Conservation (phyloP, 2,888 invertebrate genomes). For the Pharmacophagus antenor region DNA sequence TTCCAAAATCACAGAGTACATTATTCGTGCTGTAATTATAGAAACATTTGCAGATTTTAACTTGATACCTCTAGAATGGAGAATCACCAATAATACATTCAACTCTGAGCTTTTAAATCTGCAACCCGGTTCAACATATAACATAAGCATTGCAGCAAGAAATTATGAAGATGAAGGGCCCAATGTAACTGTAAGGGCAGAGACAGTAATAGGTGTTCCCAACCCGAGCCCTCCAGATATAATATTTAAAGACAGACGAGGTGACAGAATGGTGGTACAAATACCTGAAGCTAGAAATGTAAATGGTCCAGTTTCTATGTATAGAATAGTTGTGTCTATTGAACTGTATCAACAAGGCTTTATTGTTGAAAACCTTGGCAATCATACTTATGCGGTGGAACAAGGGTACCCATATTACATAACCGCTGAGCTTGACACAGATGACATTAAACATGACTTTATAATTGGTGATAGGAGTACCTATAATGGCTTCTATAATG, state of each 20-base stretch:
- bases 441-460: slow-evolving; percentile 84
- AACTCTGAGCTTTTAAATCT: slow-evolving; percentile 82
- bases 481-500: slow-evolving; percentile 89
- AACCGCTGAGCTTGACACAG: slow-evolving; percentile 87
- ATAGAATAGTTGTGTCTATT: slow-evolving; percentile 87
- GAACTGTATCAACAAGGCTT: slow-evolving; percentile 83
- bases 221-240: slow-evolving; percentile 87
- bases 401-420: slow-evolving; percentile 90
- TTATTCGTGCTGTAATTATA: slow-evolving; percentile 76
- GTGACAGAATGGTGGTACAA: slow-evolving; percentile 83
- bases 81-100: slow-evolving; percentile 80
- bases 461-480: slow-evolving; percentile 87
- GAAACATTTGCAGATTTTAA: slow-evolving; percentile 80
- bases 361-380: slow-evolving; percentile 81
- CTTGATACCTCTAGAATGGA: slow-evolving; percentile 77
- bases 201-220: slow-evolving; percentile 86
- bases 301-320: slow-evolving; percentile 88
- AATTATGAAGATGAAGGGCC: slow-evolving; percentile 83
- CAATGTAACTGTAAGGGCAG: slow-evolving; percentile 76
- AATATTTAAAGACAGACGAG: slow-evolving; percentile 81
- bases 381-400: slow-evolving; percentile 83
- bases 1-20: slow-evolving; percentile 76
- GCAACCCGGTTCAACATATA: slow-evolving; percentile 88
- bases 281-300: slow-evolving; percentile 86
- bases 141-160: slow-evolving; percentile 85